Evolutionary conservation across 2,797 vertebrate species (phyloP), one percentile per base, ranked within the genome.

Genomic region (Valencia hispanica): DNA sequence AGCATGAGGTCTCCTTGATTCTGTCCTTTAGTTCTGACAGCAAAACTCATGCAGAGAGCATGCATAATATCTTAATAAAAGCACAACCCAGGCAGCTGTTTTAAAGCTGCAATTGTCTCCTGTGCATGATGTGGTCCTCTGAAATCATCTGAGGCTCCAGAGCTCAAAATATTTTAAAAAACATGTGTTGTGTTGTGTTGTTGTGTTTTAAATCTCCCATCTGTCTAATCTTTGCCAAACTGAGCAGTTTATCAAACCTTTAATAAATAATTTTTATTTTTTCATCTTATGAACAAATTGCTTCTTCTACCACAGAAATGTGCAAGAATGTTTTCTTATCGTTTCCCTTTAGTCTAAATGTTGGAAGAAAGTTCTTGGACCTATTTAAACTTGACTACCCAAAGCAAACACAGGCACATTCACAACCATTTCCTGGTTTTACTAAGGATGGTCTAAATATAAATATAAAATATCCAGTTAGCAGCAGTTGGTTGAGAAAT

Each of bases 221-320:
- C 48, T 20, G 18, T 83, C 45, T 84, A 36, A 85, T 80, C 87
- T 74, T 61, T 5, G 43, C n/a, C 14, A 50, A 6, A 57, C 74
- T 43, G 75, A 73, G 36, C n/a, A 14, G 59, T 43, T 79, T 77
- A 77, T 61, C 25, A 45, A 68, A 85, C 70, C 27, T 48, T 20
- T 65, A 36, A 88, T 75, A 66, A 87, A 80, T 72, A 78, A 90
- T 78, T 83, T 34, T 53, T 66, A 41, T 79, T 87, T 82, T 81
- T 65, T 50, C 69, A 74, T 63, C 65, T 69, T 68, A 50, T 72
- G 74, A 86, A 78, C 39, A 61, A 39, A 25, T 25, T 39, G 20
- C 20, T 14, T 12, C 4, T 39, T 39, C 20, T 36, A 4, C 15
- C 20, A 22, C 22, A 39, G 34, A 65, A 12, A 22, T 12, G 20